Evolutionary conservation across 2,888 invertebrate species (phyloP).

Genomic region (Laspeyria flexula): DNA sequence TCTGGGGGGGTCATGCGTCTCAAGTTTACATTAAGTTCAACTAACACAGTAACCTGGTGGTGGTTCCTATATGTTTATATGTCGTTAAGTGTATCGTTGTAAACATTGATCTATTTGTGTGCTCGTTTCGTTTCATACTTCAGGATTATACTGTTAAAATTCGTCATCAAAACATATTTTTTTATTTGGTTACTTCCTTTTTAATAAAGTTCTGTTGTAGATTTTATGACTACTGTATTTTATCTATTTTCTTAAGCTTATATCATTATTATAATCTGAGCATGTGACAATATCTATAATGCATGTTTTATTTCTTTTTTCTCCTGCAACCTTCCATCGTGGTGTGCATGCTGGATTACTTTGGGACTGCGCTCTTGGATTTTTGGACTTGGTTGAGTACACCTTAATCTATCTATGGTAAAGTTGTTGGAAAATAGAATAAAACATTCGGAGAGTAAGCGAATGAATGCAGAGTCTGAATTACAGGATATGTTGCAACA

Average conservation of each 20-base stretch:
- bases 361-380: conserved; percentile 40
- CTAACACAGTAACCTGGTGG: conserved; percentile 34
- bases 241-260: conserved; percentile 24
- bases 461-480: conserved; percentile 86
- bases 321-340: conserved; percentile 56
- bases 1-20: conserved; percentile 39
- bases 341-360: conserved; percentile 46
- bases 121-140: neutral
- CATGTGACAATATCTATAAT: conserved; percentile 60
- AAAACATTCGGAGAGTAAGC: conserved; percentile 87
- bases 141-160: neutral
- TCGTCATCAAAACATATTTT: neutral
- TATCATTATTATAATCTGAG: conserved; percentile 14
- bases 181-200: neutral
- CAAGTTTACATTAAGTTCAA: conserved; percentile 29
- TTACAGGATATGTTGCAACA: conserved; percentile 88
- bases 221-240: neutral
- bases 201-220: neutral
- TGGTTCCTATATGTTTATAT: conserved; percentile 22
- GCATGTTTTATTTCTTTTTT: conserved; percentile 75
- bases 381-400: conserved; percentile 55
- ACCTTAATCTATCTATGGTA: conserved; percentile 42
- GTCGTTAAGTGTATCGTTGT: neutral
- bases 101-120: neutral
- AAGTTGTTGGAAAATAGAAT: conserved; percentile 88